These are phyloP conservation scores for Athene noctua DNA, from an alignment of 2,113 vertebrate genomes.

Conservation along the genomic window DNA sequence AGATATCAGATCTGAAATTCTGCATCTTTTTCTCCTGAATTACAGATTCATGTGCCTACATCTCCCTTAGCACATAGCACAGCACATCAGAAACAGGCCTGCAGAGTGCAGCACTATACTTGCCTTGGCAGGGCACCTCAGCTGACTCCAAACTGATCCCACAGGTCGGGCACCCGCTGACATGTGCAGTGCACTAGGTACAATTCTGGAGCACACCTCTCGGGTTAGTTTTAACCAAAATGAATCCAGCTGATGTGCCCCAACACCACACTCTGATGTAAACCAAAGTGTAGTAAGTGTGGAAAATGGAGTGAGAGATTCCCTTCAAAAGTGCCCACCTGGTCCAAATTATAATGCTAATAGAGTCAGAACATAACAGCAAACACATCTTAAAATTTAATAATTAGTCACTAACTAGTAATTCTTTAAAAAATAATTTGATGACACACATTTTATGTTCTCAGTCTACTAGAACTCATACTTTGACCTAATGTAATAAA, in stretches of 20 bases:
- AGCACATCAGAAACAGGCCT: neutral
- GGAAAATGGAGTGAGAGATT: neutral
- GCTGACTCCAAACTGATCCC: neutral
- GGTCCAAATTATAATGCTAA: neutral
- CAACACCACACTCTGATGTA: neutral
- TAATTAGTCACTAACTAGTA: neutral
- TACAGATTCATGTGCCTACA: neutral
- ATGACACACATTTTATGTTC: neutral
- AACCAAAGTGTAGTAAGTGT: neutral
- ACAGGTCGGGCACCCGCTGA: neutral
- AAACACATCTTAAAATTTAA: neutral
- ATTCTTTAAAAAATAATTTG: neutral
- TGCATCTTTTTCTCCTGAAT: neutral
- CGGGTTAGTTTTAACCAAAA: neutral
- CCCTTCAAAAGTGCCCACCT: rapidly evolving
- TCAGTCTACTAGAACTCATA: neutral
- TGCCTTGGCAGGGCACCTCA: too few relatives aligned
- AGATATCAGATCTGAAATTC: neutral
- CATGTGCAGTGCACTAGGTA: neutral
- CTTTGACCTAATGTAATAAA: neutral
- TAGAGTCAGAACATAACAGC: neutral
- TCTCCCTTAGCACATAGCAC: neutral
- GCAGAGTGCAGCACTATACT: rapidly evolving
- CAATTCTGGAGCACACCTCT: neutral
- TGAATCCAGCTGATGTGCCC: neutral